Evolutionary conservation across 37 sponge, comb jelly and placozoan species (phyloP).

Genomic region (Crambe crambe): DNA sequence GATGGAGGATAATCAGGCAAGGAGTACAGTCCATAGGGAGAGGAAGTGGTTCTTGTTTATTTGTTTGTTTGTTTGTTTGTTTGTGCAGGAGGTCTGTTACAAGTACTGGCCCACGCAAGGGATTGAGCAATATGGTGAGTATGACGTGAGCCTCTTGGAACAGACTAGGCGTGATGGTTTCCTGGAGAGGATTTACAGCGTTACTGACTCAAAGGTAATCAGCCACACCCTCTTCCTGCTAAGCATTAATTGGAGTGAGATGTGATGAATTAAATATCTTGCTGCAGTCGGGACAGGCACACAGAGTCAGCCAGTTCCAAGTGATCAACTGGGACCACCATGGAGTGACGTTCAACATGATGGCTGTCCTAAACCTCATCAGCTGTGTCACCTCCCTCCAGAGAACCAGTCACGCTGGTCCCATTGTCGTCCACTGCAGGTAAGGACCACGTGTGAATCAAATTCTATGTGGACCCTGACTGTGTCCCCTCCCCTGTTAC

Average conservation of each 20-base stretch:
- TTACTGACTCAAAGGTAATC: slow-evolving; percentile 42
- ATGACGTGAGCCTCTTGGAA: slow-evolving; percentile 8
- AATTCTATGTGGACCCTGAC: background rate
- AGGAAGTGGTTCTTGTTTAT: background rate
- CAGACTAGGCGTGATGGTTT: slow-evolving; percentile 20
- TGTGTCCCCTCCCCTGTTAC: background rate
- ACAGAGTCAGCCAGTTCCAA: slow-evolving; percentile 78
- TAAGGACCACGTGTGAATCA: slow-evolving; percentile 21
- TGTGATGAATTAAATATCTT: background rate
- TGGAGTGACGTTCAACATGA: slow-evolving; percentile 35
- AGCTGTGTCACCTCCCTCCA: slow-evolving; percentile 59
- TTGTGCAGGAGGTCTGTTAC: slow-evolving; percentile 35
- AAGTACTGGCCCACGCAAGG: slow-evolving; percentile 46
- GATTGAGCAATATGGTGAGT: slow-evolving; percentile 41
- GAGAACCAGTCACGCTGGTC: slow-evolving; percentile 62
- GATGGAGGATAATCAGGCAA: slow-evolving; percentile 23
- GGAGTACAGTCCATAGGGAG: background rate
- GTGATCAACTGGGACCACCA: slow-evolving; percentile 68
- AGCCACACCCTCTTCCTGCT: background rate
- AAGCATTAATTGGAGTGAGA: background rate
- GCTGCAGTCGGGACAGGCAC: slow-evolving; percentile 17
- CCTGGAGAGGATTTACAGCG: slow-evolving; percentile 17
- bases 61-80: too few species aligned
- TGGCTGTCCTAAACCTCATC: slow-evolving; percentile 61
- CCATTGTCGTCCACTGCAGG: slow-evolving; percentile 91